phyloP scores from a whole-genome alignment of 2,888 invertebrate species.

The Phaedon cochleariae region DNA sequence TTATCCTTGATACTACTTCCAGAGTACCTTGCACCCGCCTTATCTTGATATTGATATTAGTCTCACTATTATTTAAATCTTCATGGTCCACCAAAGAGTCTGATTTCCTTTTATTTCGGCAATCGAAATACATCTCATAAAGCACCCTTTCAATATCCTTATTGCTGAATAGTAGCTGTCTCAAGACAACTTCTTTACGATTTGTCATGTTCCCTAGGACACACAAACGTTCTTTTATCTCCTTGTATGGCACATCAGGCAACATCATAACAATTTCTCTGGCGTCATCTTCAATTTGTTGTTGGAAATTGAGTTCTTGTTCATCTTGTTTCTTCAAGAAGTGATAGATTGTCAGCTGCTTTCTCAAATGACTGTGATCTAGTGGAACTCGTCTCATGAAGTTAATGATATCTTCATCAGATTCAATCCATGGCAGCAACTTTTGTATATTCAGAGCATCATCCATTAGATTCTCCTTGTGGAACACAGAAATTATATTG shows the following conservation, averaged over 20 bases:
- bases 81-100: not conserved
- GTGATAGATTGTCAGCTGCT: conserved; percentile 27
- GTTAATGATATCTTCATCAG: conserved; percentile 26
- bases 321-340: conserved; percentile 27
- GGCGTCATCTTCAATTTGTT: conserved; percentile 33
- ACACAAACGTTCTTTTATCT: conserved; percentile 26
- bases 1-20: conserved; percentile 27
- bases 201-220: conserved; percentile 29
- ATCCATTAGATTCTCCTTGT: conserved; percentile 25
- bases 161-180: conserved; percentile 21
- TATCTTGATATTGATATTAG: conserved; percentile 35
- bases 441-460: conserved; percentile 29
- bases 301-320: conserved; percentile 17
- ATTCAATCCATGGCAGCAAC: conserved; percentile 34
- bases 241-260: conserved; percentile 26
- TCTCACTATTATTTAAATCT: conserved; percentile 18
- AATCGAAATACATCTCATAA: conserved; percentile 13
- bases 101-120: conserved; percentile 19
- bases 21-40: conserved; percentile 26
- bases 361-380: conserved; percentile 29
- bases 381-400: conserved; percentile 33
- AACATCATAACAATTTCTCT: conserved; percentile 30
- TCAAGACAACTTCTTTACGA: conserved; percentile 36
- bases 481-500: not conserved
- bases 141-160: conserved; percentile 16